A percentile compares a stretch with the other conserved stretches of the same genome.
Conservation (phyloP, 2,797 vertebrate genomes). For the Orestias chungarensis region DNA sequence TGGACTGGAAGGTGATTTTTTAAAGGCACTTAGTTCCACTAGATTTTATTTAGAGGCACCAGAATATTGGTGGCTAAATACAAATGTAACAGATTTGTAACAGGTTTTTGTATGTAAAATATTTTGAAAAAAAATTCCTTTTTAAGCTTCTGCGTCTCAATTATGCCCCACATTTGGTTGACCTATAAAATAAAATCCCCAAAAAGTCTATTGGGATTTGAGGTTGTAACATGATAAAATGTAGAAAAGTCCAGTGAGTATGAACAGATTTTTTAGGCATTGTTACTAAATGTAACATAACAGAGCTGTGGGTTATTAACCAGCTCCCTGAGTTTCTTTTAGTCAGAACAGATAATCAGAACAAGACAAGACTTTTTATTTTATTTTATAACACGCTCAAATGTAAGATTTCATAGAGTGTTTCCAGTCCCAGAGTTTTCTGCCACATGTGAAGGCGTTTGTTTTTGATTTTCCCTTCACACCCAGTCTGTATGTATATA, state of each 20-base stretch:
- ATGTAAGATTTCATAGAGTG: constrained; percentile 59
- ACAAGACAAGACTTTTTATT: constrained; percentile 40
- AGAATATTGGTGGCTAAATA: not conserved
- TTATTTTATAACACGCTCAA: constrained; percentile 47
- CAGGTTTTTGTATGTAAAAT: not conserved
- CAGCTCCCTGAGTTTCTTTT: constrained; percentile 34
- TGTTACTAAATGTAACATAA: constrained; percentile 46
- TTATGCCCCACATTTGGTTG: not conserved
- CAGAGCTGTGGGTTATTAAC: constrained; percentile 50
- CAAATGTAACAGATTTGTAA: not conserved
- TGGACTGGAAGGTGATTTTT: not conserved
- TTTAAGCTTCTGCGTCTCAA: not conserved
- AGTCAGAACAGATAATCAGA: constrained; percentile 39
- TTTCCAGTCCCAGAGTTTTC: constrained; percentile 54
- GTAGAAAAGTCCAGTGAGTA: not conserved
- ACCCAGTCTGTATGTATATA: constrained; percentile 73
- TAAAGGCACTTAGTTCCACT: not conserved
- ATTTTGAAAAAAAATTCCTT: not conserved
- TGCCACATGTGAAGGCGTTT: constrained; percentile 43
- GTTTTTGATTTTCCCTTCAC: constrained; percentile 63
- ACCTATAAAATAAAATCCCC: not conserved
- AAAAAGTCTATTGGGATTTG: not conserved
- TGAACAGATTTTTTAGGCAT: not conserved
- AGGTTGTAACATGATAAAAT: not conserved
- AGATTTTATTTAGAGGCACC: not conserved